phyloP scores from a whole-genome alignment of 2,888 invertebrate species.

The Heliothis peltigera region DNA sequence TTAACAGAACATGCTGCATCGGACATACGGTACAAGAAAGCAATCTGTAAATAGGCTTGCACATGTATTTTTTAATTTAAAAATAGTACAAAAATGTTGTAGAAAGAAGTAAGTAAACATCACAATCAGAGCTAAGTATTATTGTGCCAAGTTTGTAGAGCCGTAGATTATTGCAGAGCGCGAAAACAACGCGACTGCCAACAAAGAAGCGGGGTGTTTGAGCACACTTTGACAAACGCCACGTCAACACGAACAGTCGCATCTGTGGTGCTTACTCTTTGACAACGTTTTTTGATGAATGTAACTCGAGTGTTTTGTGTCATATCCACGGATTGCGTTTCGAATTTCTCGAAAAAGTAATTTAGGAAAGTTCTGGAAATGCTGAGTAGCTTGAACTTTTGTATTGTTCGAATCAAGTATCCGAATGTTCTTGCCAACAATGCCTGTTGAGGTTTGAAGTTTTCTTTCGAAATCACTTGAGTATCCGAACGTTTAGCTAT shows the following conservation, averaged over 20 bases:
- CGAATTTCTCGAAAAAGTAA: conserved; percentile 48
- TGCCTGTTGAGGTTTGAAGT: conserved; percentile 32
- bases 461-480: conserved; percentile 33
- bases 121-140: conserved; percentile 56
- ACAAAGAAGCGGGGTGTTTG: conserved; percentile 77
- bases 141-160: conserved; percentile 73
- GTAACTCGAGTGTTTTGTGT: conserved; percentile 63
- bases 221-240: conserved; percentile 69
- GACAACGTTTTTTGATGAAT: conserved; percentile 69
- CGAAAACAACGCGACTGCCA: conserved; percentile 68
- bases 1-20: conserved; percentile 9
- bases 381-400: conserved; percentile 43
- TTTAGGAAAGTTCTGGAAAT: conserved; percentile 46
- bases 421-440: conserved; percentile 43
- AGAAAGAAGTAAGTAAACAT: conserved; percentile 62
- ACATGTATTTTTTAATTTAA: neutral
- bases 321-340: conserved; percentile 54
- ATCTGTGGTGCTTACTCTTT: conserved; percentile 71
- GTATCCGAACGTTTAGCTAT: conserved; percentile 5
- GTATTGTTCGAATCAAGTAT: conserved; percentile 41
- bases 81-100: conserved; percentile 4
- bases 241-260: conserved; percentile 63
- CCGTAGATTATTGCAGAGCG: conserved; percentile 66
- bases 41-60: neutral
- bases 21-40: neutral